Evolutionary conservation across 2,113 vertebrate genomes (phyloP).

Genomic region (Bucco capensis): DNA sequence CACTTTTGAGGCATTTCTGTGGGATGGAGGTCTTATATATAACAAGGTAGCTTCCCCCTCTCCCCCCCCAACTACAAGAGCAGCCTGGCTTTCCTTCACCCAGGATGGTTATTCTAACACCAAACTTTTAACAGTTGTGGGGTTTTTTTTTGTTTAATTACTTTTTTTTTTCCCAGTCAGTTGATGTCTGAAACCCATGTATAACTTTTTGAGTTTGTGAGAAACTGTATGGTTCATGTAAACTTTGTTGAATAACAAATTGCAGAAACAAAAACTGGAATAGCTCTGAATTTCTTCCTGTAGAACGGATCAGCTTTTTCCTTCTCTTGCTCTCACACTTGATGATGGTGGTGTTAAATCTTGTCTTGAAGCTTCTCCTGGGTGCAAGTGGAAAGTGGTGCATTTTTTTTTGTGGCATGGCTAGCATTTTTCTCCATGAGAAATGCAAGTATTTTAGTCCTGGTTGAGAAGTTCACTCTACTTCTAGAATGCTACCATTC

Average conservation of each 20-base stretch:
- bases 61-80: neutral
- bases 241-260: slow-evolving; percentile 41
- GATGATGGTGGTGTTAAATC: neutral
- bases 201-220: slow-evolving; percentile 32
- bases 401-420: slow-evolving; percentile 28
- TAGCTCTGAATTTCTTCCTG: neutral
- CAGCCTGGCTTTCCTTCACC: slow-evolving; percentile 8
- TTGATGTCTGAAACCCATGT: slow-evolving; percentile 27
- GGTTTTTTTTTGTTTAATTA: neutral
- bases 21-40: neutral
- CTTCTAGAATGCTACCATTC: slow-evolving; percentile 16
- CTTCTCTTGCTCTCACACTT: neutral
- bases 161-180: neutral
- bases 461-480: slow-evolving; percentile 45
- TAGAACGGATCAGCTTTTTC: neutral
- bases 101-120: slow-evolving; percentile 13
- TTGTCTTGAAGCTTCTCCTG: slow-evolving; percentile 6
- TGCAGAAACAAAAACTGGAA: slow-evolving; percentile 44
- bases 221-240: slow-evolving; percentile 20
- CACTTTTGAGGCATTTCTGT: neutral
- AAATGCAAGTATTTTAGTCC: slow-evolving; percentile 11
- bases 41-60: neutral
- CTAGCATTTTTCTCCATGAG: slow-evolving; percentile 21
- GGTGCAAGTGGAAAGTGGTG: neutral
- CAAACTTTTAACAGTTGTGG: slow-evolving; percentile 1